Base-by-base conservation (phyloP, 2,888 invertebrate species). In the Dicyrtomina minuta region DNA sequence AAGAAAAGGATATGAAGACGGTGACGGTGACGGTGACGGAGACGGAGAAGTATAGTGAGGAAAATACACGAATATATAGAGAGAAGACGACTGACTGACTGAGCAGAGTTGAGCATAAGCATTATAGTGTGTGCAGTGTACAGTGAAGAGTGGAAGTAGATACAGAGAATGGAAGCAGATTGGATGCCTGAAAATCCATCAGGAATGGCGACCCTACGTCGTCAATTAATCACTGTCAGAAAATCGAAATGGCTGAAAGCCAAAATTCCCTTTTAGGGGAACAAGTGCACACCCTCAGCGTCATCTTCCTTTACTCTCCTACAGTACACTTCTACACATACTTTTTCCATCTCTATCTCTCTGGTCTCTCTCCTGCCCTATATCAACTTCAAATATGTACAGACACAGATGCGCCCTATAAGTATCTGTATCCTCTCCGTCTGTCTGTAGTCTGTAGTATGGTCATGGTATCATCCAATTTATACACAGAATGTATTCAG, bases 171-270 rank as follows among this genome's bases (percentile, higher is more conserved):
- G 70, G 68, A 73, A 76, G 72, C 72, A 76, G 76, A 76, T 76
- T 76, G 76, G 76, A 76, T 75, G 76, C 74, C 72, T 71, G 74
- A 72, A 73, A 71, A 77, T 74, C 72, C 75, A 77, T 76, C 75
- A 77, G 74, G 77, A 77, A 78, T 77, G 78, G 78, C 76, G 78
- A 77, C 76, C 76, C 78, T 75, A 71, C 74, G 76, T 76, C 72
- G 73, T 72, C 77, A 77, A 78, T 78, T 78, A 78, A 78, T 78
- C 78, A 78, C 71, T 78, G 78, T 78, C 78, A 78, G 75, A 75
- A 73, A 75, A 76, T 77, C 77, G 77, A 78, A 78, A 78, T 78
- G 78, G 78, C 78, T 77, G 76, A 75, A 74, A 77, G 78, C 78
- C 78, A 78, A 78, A 76, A 75, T 74, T 75, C 75, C 78, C 78